Conservation (phyloP, 2,797 vertebrate species). For the Gambusia yucatana region DNA sequence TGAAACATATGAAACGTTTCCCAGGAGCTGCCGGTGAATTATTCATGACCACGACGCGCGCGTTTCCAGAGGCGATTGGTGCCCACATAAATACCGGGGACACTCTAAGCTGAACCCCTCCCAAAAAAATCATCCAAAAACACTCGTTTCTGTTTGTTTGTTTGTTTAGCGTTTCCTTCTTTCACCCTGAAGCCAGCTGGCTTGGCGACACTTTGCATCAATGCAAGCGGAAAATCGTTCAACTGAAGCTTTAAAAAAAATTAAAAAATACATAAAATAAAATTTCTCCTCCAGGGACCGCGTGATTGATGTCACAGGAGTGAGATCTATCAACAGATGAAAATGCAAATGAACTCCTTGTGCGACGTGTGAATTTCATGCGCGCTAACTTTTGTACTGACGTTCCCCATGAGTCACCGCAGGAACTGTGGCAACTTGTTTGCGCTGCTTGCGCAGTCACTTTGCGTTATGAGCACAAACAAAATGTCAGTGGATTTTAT, state of each 20-base stretch:
- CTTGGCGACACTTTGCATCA: conserved; percentile 22
- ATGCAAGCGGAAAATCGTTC: conserved; percentile 8
- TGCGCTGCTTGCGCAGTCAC: not conserved
- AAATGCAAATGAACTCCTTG: conserved; percentile 46
- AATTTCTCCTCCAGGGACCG: not conserved
- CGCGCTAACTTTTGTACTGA: conserved; percentile 15
- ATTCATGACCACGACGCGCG: conserved; percentile 53
- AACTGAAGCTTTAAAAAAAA: conserved; percentile 1
- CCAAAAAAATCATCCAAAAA: conserved; percentile 20
- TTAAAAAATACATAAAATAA: not conserved
- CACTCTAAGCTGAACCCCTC: conserved; percentile 18
- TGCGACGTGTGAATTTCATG: conserved; percentile 46
- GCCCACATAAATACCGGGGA: conserved; percentile 29
- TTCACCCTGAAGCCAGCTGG: not conserved
- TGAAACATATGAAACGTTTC: conserved; percentile 32
- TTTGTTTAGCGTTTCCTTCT: conserved; percentile 12
- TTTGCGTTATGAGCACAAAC: not conserved
- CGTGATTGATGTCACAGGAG: conserved; percentile 13
- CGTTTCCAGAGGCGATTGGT: conserved; percentile 60
- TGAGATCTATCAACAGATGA: conserved; percentile 21
- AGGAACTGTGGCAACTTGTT: not conserved
- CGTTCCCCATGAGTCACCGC: conserved; percentile 30
- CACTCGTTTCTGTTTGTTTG: not conserved
- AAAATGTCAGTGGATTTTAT: not conserved
- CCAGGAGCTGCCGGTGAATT: conserved; percentile 59